Evolutionary conservation across 2,113 vertebrate genomes (phyloP).

Genomic region (Propithecus coquereli): DNA sequence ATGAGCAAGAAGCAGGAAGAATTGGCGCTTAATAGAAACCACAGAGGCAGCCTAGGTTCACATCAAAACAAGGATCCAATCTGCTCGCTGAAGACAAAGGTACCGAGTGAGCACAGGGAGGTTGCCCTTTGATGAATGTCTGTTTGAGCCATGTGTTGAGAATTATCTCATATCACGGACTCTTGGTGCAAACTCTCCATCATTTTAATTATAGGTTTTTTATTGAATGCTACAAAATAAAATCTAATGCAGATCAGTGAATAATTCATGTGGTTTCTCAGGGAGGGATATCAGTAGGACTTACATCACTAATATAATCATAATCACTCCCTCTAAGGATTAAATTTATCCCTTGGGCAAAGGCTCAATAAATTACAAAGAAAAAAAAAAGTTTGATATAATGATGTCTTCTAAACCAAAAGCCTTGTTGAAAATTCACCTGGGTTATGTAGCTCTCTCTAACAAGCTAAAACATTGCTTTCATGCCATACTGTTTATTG

Average conservation of each 20-base stretch:
- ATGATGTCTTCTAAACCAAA: slow-evolving; percentile 21
- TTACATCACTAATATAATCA: neutral
- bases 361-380: neutral
- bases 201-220: neutral
- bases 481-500: neutral
- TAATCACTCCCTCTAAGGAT: neutral
- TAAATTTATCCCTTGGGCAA: slow-evolving; percentile 9
- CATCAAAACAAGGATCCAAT: neutral
- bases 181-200: neutral
- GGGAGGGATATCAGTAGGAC: neutral
- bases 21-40: neutral
- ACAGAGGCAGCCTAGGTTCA: neutral
- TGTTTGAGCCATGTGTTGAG: neutral
- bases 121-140: neutral
- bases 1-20: neutral
- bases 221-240: slow-evolving; percentile 5
- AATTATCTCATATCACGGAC: neutral
- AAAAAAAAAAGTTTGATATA: neutral
- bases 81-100: neutral
- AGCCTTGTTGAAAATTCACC: neutral
- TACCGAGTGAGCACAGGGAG: neutral
- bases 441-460: neutral
- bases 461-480: neutral
- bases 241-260: neutral
- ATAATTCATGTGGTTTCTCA: slow-evolving; percentile 12